Base-by-base conservation (phyloP, 1,140 invertebrate genomes). In the Saccostrea glomerata region DNA sequence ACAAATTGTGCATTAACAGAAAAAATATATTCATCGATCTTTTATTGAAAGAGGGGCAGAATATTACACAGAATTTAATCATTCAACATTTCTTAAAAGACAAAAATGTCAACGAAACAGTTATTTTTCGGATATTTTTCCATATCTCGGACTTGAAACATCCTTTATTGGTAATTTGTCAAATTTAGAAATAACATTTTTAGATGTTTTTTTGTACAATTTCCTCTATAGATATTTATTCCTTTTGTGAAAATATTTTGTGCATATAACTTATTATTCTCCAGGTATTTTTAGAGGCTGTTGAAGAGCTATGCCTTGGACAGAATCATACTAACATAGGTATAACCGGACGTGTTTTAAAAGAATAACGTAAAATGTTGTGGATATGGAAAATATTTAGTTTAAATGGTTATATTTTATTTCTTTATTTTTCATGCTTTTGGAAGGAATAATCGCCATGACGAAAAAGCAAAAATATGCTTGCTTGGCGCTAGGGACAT, bases 11-110 rank as follows among this genome's bases (percentile, higher is more conserved):
- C 47, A 11, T 20, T n/a, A 25, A 2, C 15, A 23, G 82, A 23
- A 84, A 40, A 56, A 84, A 84, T 25, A 20, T 84, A 23, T 84
- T 84, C 82, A 84, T 84, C 54, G 82, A 84, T 56, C 40, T 84
- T 1, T 55, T 84, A 56, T 55, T 56, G 40, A 54, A 54, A 36
- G 47, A 84, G 11, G 82, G 54, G 54, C 23, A 84, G 11, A 54
- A 54, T 23, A 6, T 56, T n/a, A 84, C 54, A 54, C 40, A 84
- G 23, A 40, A 54, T 11, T 23, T 84, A 12, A 84, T 84, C 40
- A 84, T 84, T 56, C 82, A 54, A 55, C 82, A 84, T 84, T 84
- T 84, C 40, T 56, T 84, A 2, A 47, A n/a, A 84, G 54, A 84
- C 54, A 56, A 84, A 84, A 23, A 84, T 56, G 82, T 84, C 82